Percentiles rank a stretch among this genome's conserved stretches.
These are phyloP conservation scores for Cephalopterus ornatus DNA, from an alignment of 2,113 vertebrate genomes.

Conservation along the genomic window DNA sequence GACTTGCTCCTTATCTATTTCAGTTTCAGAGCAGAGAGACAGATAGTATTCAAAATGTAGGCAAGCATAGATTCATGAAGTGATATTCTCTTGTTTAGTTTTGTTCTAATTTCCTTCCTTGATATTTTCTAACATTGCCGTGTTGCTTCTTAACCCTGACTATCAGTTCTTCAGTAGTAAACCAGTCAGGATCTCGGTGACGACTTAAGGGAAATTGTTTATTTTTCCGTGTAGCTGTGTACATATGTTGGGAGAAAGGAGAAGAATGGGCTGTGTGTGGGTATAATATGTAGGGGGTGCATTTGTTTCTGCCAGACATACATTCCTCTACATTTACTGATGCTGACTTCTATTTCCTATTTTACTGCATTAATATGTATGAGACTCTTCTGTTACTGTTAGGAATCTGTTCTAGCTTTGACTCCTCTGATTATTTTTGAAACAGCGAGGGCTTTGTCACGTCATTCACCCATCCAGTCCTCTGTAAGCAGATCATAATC, in stretches of 20 bases:
- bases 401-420: not conserved
- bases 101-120: not conserved
- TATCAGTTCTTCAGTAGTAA: not conserved
- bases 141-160: not conserved
- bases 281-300: not conserved
- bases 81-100: not conserved
- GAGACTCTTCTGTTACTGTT: not conserved
- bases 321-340: not conserved
- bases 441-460: not conserved
- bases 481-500: not conserved
- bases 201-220: not conserved
- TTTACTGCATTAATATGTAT: not conserved
- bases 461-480: not conserved
- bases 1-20: not conserved
- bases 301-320: not conserved
- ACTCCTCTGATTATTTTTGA: not conserved
- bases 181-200: not conserved
- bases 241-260: not conserved
- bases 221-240: not conserved
- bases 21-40: not conserved
- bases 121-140: not conserved
- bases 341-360: not conserved
- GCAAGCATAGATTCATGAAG: not conserved
- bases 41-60: not conserved
- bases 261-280: not conserved